Evolutionary conservation across 2,113 vertebrate genomes (phyloP).

Genomic region (Catharus bicknelli): DNA sequence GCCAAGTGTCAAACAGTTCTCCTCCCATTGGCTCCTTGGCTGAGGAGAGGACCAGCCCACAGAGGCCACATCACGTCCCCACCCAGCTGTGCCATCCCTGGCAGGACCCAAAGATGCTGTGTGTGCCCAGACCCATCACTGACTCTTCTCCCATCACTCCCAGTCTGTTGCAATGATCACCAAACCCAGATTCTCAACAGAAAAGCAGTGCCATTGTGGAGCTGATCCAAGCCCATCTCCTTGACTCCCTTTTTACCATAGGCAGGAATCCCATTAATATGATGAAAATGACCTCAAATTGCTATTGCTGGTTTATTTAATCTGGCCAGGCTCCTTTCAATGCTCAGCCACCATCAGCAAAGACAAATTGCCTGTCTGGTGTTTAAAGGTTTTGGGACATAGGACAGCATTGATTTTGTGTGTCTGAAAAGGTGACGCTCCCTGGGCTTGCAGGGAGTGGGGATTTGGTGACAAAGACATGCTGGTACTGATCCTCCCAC

Average conservation of each 20-base stretch:
- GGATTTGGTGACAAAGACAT: background rate
- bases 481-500: accelerated
- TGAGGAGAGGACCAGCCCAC: background rate
- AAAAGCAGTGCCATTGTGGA: accelerated
- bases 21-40: accelerated
- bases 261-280: background rate
- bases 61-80: background rate
- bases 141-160: background rate
- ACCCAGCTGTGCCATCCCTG: background rate
- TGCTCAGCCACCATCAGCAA: background rate
- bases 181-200: background rate
- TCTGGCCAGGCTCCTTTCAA: background rate
- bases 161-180: background rate
- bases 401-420: slow-evolving; percentile 29
- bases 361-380: slow-evolving; percentile 48
- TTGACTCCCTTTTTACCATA: background rate
- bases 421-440: background rate
- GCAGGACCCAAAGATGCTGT: background rate
- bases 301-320: slow-evolving; percentile 19
- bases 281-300: slow-evolving; percentile 8
- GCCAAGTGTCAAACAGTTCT: background rate
- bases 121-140: background rate
- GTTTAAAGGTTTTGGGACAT: slow-evolving; percentile 6
- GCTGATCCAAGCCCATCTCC: background rate
- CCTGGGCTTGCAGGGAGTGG: accelerated